A percentile compares a stretch with the other conserved stretches of the same genome.
phyloP scores from a whole-genome alignment of 2,797 vertebrate species.

The Argyrosomus regius region DNA sequence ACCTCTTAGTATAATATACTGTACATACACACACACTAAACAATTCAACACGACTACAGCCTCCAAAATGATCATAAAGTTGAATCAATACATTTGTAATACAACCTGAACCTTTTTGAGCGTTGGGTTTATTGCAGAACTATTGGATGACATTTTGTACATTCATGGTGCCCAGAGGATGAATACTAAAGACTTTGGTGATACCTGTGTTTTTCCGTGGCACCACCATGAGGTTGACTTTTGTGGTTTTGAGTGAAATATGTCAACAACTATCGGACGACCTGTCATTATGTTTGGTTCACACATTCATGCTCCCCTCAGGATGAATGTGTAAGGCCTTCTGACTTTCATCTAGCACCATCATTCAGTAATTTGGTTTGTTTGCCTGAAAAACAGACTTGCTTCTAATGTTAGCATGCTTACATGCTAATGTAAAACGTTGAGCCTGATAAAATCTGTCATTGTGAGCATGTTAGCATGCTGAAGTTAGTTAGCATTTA shows the following conservation, averaged over 20 bases:
- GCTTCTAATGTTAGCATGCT: background rate
- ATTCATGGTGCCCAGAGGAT: background rate
- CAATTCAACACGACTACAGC: background rate
- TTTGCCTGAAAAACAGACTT: too few species aligned
- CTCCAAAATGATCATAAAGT: background rate
- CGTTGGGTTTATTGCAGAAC: background rate
- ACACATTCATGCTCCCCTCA: background rate
- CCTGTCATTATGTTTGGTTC: background rate
- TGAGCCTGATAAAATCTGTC: background rate
- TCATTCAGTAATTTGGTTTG: background rate
- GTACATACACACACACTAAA: too few species aligned
- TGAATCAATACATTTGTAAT: background rate
- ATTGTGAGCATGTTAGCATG: background rate
- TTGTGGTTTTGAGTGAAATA: slow-evolving; percentile 4
- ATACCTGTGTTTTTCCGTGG: background rate
- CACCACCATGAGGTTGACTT: background rate
- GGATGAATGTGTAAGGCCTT: background rate
- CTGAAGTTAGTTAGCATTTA: background rate
- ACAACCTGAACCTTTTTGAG: background rate
- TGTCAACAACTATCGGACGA: background rate
- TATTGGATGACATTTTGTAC: background rate
- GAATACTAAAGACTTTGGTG: background rate
- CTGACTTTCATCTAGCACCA: background rate
- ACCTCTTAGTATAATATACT: background rate
- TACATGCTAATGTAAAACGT: background rate